These are phyloP conservation scores for Stigmatopora nigra DNA, from an alignment of 2,113 vertebrate species.

Conservation along the genomic window DNA sequence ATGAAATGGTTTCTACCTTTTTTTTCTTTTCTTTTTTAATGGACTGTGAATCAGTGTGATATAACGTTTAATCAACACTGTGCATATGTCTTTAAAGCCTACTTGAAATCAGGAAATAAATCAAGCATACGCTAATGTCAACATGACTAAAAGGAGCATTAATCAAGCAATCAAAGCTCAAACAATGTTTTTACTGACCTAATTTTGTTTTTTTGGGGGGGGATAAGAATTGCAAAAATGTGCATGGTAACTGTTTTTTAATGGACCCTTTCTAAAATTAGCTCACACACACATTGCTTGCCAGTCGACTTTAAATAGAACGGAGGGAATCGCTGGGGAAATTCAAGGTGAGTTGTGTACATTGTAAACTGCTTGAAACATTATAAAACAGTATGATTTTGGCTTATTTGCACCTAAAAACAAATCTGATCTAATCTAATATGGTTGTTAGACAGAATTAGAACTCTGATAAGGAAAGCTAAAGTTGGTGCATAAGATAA, in stretches of 20 bases:
- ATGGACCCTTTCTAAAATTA: background rate
- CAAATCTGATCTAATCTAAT: no score
- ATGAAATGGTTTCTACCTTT: slow-evolving; percentile 45
- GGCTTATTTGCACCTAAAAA: no score
- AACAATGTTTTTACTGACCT: background rate
- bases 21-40: slow-evolving; percentile 33
- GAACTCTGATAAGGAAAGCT: no score
- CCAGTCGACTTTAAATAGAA: background rate
- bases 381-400: no score
- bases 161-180: background rate
- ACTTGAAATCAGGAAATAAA: slow-evolving; percentile 71
- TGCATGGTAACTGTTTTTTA: background rate
- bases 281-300: background rate
- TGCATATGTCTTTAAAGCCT: slow-evolving; percentile 49
- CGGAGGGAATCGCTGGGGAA: background rate
- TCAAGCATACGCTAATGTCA: slow-evolving; percentile 40
- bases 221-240: background rate
- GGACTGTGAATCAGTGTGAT: slow-evolving; percentile 54
- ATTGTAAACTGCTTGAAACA: background rate
- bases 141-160: background rate
- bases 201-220: background rate
- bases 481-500: no score
- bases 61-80: slow-evolving; percentile 38
- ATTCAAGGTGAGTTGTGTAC: background rate
- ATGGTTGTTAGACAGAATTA: no score